Base-by-base conservation (phyloP, 2,113 vertebrate species). In the Chloropsis hardwickii region DNA sequence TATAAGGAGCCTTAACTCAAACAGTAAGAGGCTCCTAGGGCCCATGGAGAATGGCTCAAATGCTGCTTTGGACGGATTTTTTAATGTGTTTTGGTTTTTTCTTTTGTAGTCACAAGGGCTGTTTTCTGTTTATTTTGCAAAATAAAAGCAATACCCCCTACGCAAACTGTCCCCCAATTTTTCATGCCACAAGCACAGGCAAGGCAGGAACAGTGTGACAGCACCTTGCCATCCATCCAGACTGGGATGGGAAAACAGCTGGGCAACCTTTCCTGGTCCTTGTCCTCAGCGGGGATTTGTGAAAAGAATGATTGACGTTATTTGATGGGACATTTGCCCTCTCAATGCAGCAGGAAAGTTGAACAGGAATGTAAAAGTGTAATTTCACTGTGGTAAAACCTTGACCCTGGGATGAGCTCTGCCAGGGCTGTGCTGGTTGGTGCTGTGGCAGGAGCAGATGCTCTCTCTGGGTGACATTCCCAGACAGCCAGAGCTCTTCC, bases 1-100 rank as follows among this genome's bases (percentile, higher is more conserved):
- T 98, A 96, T 94, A 97, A 98, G 94, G 95, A 98, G 97, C 96
- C 97, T 97, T 98, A 98, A 98, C 95, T 98, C 97, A 98, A 97
- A 97, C 81, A 48, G 45, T 97, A 98, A 97, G 95, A 97, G 97
- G 37, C 97, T 94, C 95, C 1, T 0, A 96, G 96, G 96, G 87
- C 79, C 45, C 33, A 8, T 40, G 86, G 73, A 96, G 95, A 95
- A 81, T 0, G 53, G 86, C 79, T 81, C 81, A 77, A 90, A 95
- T 7, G 76, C 77, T 90, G 95, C 93, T 35, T 58, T 1, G 58
- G 61, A 74, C 74, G 81, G 86, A 56, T 60, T 70, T 87, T 74
- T 78, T 77, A 8, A 33, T 37, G 70, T 35, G 0, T 61, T 87
- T 82, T 76, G 54, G 19, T 22, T 88, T 84, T 77, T 74, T 14